Base-by-base conservation (phyloP, 2,797 vertebrate species). In the Argya squamiceps region DNA sequence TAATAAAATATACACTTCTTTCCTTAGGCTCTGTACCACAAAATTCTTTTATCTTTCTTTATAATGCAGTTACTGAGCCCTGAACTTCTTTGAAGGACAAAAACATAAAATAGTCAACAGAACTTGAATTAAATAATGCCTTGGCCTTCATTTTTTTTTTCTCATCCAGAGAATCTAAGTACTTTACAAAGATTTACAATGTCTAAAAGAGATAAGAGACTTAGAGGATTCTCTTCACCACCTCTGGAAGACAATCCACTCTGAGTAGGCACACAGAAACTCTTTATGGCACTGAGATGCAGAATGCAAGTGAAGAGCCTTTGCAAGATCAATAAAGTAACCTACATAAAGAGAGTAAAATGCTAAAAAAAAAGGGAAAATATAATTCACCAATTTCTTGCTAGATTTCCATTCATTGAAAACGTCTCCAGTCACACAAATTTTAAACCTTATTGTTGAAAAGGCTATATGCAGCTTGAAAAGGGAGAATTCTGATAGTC, bases 11-110 rank as follows among this genome's bases (percentile, higher is more conserved):
- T 76, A 70, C 11, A 29, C 85, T 94, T 93, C 64, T 78, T 84
- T 59, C 65, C 39, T 62, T 62, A 18, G 59, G 19, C 46, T 78
- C 17, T 1, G 0, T 23, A 65, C 23, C 5, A 44, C 65, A 68
- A 32, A 63, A 88, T 76, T 87, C 52, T 93, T 96, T 93, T 89
- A 36, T 89, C 69, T 85, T 95, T 93, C 91, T 93, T 96, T 69
- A 32, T 77, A 85, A 81, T 19, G 22, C 60, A 84, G 36, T 92
- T 84, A 77, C 34, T 79, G 52, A 92, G 63, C 64, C 58, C 78
- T 86, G 78, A 91, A 91, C 50, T 88, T 85, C 60, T 91, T 67
- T 92, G 88, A 93, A 95, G 82, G 84, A 92, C 70, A 64, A 92
- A 95, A 92, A 7, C 63, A 60, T 78, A 70, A 87, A 91, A 86